Percentiles rank a stretch among this genome's conserved stretches.
phyloP scores from a whole-genome alignment of 2,113 vertebrate species.

The Chrysemys picta region DNA sequence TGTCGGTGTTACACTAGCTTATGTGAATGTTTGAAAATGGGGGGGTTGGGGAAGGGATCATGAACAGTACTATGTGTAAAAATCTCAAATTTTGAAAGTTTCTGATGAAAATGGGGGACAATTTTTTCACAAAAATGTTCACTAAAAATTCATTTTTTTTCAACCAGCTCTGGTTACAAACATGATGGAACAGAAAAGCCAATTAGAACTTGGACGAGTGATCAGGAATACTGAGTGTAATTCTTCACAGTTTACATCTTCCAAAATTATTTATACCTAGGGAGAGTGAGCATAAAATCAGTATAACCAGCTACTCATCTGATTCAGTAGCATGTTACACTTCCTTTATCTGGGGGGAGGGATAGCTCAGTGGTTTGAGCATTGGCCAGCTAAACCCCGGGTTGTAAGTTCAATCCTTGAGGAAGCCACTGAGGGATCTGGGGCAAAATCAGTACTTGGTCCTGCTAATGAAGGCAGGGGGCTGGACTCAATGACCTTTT shows the following conservation, averaged over 20 bases:
- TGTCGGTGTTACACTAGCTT: too few relatives aligned
- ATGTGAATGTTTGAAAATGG: background rate
- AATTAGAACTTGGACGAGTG: background rate
- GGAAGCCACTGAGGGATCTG: too few relatives aligned
- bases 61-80: background rate
- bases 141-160: background rate
- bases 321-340: background rate
- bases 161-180: background rate
- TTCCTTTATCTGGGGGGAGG: accelerated
- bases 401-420: too few relatives aligned
- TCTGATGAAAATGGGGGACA: background rate
- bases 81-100: background rate
- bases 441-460: too few relatives aligned
- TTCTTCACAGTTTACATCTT: background rate
- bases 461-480: too few relatives aligned
- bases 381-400: too few relatives aligned
- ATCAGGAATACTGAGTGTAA: background rate
- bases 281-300: accelerated
- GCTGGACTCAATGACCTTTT: too few relatives aligned
- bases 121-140: background rate
- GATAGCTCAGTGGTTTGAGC: too few relatives aligned
- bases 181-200: background rate
- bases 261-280: accelerated
- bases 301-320: accelerated
- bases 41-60: background rate